A percentile compares a stretch with the other conserved stretches of the same genome.
Conservation (phyloP, 2,113 vertebrate species). For the Trogon surrucura region DNA sequence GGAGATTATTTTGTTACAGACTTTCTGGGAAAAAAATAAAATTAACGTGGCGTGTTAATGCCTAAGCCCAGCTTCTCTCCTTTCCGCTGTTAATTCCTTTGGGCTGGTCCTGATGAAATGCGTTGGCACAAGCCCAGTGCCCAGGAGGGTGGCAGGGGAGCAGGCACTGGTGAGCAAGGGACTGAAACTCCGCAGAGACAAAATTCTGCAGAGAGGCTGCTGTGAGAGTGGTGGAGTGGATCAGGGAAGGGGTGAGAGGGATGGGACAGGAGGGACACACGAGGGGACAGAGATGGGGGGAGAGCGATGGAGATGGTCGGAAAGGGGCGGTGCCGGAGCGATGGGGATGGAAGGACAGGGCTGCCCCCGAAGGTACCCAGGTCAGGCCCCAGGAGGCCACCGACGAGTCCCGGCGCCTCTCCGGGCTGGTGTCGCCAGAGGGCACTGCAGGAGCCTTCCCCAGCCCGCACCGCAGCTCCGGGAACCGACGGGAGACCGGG, state of each 20-base stretch:
- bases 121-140: background rate
- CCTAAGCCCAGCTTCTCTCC: background rate
- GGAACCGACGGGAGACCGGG: background rate
- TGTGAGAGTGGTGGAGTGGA: too few relatives aligned
- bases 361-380: background rate
- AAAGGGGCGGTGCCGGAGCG: background rate
- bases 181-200: background rate
- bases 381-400: background rate
- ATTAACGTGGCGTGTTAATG: background rate
- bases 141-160: background rate
- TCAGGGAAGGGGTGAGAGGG: background rate
- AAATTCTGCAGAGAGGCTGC: too few relatives aligned
- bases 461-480: background rate
- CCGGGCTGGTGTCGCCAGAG: background rate
- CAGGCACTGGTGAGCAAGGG: background rate
- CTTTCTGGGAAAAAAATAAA: constrained; percentile 31
- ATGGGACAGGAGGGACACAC: too few relatives aligned
- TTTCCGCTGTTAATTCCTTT: rapidly evolving
- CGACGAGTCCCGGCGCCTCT: background rate
- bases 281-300: background rate
- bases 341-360: background rate
- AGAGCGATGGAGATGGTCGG: background rate
- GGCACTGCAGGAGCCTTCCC: background rate
- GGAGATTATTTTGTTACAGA: constrained; percentile 8
- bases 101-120: rapidly evolving